Evolutionary conservation across 2,113 vertebrate species (phyloP), one percentile per base, ranked within the genome.

Genomic region (Apus apus): DNA sequence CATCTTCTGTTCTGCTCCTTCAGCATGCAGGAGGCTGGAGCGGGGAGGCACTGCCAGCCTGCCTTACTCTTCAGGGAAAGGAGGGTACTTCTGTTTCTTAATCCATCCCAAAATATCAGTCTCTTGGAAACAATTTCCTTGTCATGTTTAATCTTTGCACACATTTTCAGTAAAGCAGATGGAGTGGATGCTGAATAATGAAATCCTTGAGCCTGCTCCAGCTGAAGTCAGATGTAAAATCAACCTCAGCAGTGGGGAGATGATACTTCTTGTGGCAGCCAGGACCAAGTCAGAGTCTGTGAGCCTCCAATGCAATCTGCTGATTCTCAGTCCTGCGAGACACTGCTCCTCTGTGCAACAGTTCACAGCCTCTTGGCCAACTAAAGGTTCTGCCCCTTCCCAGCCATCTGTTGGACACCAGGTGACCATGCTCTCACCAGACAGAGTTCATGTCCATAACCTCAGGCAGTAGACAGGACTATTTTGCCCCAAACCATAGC

Each of bases 1-100:
- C 97, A 26, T 92, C 96, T 5, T 97, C 89, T 88, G 70, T 87
- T 29, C 32, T 98, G 43, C 97, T 97, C 32, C 18, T 3, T 71
- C 96, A 1, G 95, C 98, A 95, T 96, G 3, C 97, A 98, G 34
- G 85, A 94, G 60, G 97, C 98, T 83, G 92, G 94, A 86, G 98
- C 97, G 1, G 89, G 98, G 92, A 98, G 98, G 98, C 98, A 96
- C 13, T 36, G 51, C 30, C 36, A 40, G 57, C 53, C 20, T 61
- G 26, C 40, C 38, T 74, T 20, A 6, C 8, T 15, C 91, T 61
- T 53, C 48, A 50, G 67, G 45, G 20, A 73, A 19, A 73, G 30
- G 4, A 61, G 8, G 3, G 45, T 65, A 58, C 46, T 91, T 36
- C 11, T 6, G 30, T 53, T 94, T 67, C 56, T 67, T 19, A 89